These are phyloP conservation scores for Momotus momota DNA, from an alignment of 2,797 vertebrate genomes.

Conservation along the genomic window DNA sequence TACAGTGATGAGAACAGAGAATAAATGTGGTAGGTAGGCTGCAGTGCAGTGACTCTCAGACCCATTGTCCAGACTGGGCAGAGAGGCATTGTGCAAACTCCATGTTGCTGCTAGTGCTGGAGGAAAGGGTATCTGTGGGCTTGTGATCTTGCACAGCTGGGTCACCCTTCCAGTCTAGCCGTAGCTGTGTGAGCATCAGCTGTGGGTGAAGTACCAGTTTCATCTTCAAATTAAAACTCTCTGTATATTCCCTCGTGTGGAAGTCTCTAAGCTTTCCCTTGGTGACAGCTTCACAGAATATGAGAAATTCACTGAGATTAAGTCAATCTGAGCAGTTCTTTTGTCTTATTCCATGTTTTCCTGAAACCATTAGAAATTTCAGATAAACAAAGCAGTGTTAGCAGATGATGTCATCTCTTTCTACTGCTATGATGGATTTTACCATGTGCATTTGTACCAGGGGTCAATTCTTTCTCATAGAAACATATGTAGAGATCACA, in stretches of 20 bases:
- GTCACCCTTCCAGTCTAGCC: neutral
- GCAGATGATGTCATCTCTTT: neutral
- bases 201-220: neutral
- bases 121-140: neutral
- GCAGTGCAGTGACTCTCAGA: neutral
- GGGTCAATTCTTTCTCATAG: neutral
- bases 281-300: neutral
- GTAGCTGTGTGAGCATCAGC: neutral
- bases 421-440: neutral
- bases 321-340: neutral
- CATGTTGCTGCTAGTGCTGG: neutral
- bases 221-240: neutral
- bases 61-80: neutral
- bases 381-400: neutral
- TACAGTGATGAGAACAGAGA: fast-evolving
- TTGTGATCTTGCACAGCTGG: neutral
- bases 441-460: neutral
- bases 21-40: neutral
- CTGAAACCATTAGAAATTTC: neutral
- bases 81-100: fast-evolving
- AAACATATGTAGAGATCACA: neutral
- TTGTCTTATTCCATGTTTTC: neutral
- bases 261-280: neutral
- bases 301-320: neutral
- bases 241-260: fast-evolving